These are phyloP conservation scores for Hypena proboscidalis DNA, from an alignment of 2,888 invertebrate species.

Conservation along the genomic window DNA sequence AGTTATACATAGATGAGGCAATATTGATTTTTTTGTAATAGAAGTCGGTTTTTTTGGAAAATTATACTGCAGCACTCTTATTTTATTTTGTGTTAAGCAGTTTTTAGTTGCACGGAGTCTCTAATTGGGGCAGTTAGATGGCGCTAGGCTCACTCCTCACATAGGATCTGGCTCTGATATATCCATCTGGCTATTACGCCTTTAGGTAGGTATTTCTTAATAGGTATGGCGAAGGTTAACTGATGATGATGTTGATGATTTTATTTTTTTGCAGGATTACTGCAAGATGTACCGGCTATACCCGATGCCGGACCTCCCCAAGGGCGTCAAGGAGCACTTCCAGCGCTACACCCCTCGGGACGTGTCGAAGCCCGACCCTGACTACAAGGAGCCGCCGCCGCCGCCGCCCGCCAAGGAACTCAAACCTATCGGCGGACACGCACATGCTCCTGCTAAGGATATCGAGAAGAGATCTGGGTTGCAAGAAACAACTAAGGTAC, in stretches of 20 bases:
- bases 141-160: no score
- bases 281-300: slow-evolving; percentile 70
- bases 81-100: no score
- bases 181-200: no score
- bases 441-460: neutral
- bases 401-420: slow-evolving; percentile 13
- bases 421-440: neutral
- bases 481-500: slow-evolving; percentile 26
- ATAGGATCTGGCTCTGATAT: no score
- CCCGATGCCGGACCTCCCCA: slow-evolving; percentile 65
- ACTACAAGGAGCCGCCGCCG: slow-evolving; percentile 42
- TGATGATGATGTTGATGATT: neutral
- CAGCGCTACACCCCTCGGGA: slow-evolving; percentile 57
- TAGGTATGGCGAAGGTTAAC: no score
- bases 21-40: no score
- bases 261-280: slow-evolving; percentile 57
- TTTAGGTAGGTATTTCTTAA: no score
- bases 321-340: slow-evolving; percentile 62
- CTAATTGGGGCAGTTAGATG: no score
- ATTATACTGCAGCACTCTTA: no score
- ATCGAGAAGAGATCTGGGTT: slow-evolving; percentile 37
- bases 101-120: no score
- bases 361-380: slow-evolving; percentile 49
- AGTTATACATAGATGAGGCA: no score
- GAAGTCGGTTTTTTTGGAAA: no score